Conservation (phyloP, 1,140 invertebrate genomes). For the Adoxophyes honmai region DNA sequence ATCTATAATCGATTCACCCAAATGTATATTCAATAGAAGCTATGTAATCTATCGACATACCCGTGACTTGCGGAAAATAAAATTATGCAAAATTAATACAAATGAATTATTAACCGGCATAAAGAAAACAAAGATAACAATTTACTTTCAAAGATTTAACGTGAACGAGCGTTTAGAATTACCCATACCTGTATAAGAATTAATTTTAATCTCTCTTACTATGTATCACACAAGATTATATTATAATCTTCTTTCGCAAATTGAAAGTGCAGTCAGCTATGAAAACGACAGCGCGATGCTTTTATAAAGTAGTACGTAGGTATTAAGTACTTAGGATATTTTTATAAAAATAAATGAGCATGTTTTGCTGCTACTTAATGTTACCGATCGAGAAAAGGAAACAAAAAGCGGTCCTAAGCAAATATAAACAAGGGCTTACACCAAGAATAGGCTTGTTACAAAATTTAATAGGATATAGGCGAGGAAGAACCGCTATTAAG, state of each 20-base stretch:
- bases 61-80: background rate
- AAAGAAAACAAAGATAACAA: no score
- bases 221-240: no score
- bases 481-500: constrained; percentile 44
- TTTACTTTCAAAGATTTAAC: no score
- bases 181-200: background rate
- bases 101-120: no score
- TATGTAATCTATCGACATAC: no score
- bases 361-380: no score
- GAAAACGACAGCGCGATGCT: background rate
- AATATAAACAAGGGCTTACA: constrained; percentile 8
- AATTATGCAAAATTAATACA: background rate
- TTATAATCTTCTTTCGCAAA: background rate
- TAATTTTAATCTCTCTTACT: background rate
- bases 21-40: no score
- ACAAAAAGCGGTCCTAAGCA: constrained; percentile 16
- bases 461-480: constrained; percentile 13
- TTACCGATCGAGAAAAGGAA: background rate
- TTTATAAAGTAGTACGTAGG: no score
- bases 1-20: no score
- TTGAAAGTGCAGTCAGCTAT: background rate
- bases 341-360: no score
- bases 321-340: no score
- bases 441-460: constrained; percentile 19
- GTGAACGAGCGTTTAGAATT: background rate